phyloP scores from a whole-genome alignment of 2,113 vertebrate species.

The Coryphaenoides rupestris region DNA sequence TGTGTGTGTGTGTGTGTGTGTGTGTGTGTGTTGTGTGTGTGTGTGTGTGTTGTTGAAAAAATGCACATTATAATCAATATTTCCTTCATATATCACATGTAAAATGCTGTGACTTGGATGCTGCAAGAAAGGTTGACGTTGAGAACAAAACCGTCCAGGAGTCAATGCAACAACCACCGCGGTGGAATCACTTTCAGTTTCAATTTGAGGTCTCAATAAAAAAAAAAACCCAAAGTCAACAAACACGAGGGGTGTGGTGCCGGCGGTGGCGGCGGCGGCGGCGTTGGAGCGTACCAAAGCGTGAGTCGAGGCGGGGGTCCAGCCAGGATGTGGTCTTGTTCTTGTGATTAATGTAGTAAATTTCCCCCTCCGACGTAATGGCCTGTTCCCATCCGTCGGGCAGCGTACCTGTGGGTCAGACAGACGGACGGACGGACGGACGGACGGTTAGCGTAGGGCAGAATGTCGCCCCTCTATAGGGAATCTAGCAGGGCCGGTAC shows the following conservation, averaged over 20 bases:
- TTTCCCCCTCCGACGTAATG: constrained; percentile 96
- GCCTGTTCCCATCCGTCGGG: constrained; percentile 99
- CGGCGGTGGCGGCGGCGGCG: constrained; percentile 13
- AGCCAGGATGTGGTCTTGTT: constrained; percentile 99
- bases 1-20: no score
- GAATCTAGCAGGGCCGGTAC: no score
- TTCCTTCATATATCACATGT: no score
- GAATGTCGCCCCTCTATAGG: no score
- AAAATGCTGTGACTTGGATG: no score
- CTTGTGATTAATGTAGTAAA: constrained; percentile 99
- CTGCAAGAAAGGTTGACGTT: no score
- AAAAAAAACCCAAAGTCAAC: not conserved
- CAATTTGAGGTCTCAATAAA: not conserved
- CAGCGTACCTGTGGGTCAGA: constrained; percentile 81
- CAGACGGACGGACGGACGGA: no score
- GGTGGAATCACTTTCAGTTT: not conserved
- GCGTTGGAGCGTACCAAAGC: constrained; percentile 86
- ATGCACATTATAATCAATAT: no score
- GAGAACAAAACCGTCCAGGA: no score
- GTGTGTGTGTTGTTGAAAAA: no score
- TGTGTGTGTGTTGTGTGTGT: no score
- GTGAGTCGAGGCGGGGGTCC: constrained; percentile 95
- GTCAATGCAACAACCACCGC: no score
- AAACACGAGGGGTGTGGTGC: not conserved
- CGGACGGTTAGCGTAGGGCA: not conserved